These are phyloP conservation scores for Diarsia mendica DNA, from an alignment of 2,888 invertebrate genomes.

Conservation along the genomic window DNA sequence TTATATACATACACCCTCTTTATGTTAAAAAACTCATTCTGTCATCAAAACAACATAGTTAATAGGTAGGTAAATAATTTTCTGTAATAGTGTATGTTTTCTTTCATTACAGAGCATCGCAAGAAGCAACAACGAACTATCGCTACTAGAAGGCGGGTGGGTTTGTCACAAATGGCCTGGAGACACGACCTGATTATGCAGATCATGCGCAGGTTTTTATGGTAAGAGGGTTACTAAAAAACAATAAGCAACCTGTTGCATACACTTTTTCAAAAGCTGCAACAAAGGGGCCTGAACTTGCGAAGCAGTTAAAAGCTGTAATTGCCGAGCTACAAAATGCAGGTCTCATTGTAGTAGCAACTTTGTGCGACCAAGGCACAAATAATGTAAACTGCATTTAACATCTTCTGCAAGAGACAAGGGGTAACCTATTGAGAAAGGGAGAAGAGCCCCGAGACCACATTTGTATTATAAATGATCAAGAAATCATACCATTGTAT, in stretches of 20 bases:
- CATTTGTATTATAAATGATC: not conserved
- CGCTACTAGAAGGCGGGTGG: not conserved
- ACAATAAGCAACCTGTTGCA: not conserved
- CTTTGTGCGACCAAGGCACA: conserved; percentile 9
- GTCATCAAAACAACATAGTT: no score
- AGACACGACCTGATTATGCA: no score
- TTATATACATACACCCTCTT: no score
- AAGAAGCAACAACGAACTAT: not conserved
- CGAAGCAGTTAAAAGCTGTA: not conserved
- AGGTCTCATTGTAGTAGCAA: not conserved
- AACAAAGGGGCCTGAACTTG: conserved; percentile 1
- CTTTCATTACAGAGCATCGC: not conserved
- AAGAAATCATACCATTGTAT: conserved; percentile 1
- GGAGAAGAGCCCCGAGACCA: not conserved
- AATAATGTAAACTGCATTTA: not conserved
- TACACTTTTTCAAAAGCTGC: conserved; percentile 8
- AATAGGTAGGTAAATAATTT: no score
- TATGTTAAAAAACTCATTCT: no score
- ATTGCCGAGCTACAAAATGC: not conserved
- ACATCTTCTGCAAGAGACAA: not conserved
- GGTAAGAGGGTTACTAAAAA: not conserved
- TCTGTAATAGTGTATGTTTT: not conserved
- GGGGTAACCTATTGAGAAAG: not conserved
- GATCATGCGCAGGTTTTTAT: conserved; percentile 17
- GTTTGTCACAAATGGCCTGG: no score